phyloP scores from a whole-genome alignment of 1,140 invertebrate genomes.

The Drosophila eugracilis region DNA sequence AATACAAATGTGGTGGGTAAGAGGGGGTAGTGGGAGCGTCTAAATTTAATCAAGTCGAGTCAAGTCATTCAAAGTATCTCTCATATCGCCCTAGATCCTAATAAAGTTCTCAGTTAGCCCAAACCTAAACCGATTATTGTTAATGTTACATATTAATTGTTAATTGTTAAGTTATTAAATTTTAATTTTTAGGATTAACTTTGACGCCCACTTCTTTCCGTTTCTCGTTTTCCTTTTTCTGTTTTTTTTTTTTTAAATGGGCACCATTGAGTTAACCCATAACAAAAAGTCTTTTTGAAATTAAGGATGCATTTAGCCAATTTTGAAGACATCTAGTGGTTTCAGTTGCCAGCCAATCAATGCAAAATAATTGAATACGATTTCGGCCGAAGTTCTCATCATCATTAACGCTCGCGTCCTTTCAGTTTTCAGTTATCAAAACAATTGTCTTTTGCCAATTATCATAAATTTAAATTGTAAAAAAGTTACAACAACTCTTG shows the following conservation, averaged over 20 bases:
- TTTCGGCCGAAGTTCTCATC: slow-evolving; percentile 48
- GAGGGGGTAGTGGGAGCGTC: slow-evolving; percentile 19
- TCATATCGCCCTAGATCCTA: slow-evolving; percentile 47
- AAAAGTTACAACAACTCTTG: slow-evolving; percentile 76
- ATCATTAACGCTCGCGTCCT: neutral
- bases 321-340: slow-evolving; percentile 82
- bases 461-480: slow-evolving; percentile 73
- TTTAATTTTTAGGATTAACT: slow-evolving; percentile 5
- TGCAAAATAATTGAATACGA: slow-evolving; percentile 67
- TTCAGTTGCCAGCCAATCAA: slow-evolving; percentile 45
- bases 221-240: no score
- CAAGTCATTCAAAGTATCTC: slow-evolving; percentile 49
- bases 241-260: no score
- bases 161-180: slow-evolving; percentile 19
- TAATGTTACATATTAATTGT: slow-evolving; percentile 49
- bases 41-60: slow-evolving; percentile 49
- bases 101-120: slow-evolving; percentile 33
- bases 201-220: slow-evolving; percentile 17
- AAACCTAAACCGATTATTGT: slow-evolving; percentile 54
- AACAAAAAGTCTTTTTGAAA: slow-evolving; percentile 76
- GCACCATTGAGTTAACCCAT: slow-evolving; percentile 24
- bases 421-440: slow-evolving; percentile 48
- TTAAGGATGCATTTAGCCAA: slow-evolving; percentile 65
- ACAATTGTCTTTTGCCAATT: slow-evolving; percentile 69
- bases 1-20: slow-evolving; percentile 32